Base-by-base conservation (phyloP, 2,888 invertebrate species). In the Cinara cedri region DNA sequence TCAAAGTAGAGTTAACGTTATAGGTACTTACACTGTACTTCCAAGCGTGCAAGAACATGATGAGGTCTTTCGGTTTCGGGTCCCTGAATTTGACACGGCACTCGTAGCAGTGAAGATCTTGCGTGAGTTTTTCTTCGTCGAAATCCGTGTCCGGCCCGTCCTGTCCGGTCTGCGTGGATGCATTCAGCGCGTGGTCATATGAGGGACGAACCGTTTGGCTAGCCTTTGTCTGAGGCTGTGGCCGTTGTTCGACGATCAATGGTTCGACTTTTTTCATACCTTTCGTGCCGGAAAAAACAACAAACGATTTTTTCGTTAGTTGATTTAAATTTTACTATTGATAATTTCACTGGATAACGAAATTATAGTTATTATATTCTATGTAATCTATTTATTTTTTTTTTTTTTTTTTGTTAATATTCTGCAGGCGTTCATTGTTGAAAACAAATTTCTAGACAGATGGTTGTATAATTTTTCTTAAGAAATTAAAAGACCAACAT, bases 11-110 rank as follows among this genome's bases (percentile, higher is more conserved):
- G 14, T 60, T 16, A 11, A 26, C 34, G 16, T 9, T 26, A 19
- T 19, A 55, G 21, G 63, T 42, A 82, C 85, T 85, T 85, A 93
- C 93, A 90, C 91, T 91, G 86, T 95, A 95, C 85, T 94, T 94
- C 93, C 94, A 94, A 46, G 97, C 97, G 87, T 98, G 98, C 63
- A 98, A 90, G 87, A 95, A 98, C 95, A 98, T 96, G 83, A 97
- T 92, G 81, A 98, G 90, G 86, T 97, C 96, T 83, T 93, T 90
- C 0, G 95, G 94, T 82, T 93, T 91, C 0, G 98, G 97, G 86
- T 98, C 97, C 82, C 94, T 89, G 87, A 95, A 97, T 81, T 93
- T 90, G 81, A 95, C 93, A 87, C 94, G 94, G 87, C 97, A 98
- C 87, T 96, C 95, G 86, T 94, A 93, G 87, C 97, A 98, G 85